Conservation (phyloP, 2,888 invertebrate species). For the Torymus tubicola region DNA sequence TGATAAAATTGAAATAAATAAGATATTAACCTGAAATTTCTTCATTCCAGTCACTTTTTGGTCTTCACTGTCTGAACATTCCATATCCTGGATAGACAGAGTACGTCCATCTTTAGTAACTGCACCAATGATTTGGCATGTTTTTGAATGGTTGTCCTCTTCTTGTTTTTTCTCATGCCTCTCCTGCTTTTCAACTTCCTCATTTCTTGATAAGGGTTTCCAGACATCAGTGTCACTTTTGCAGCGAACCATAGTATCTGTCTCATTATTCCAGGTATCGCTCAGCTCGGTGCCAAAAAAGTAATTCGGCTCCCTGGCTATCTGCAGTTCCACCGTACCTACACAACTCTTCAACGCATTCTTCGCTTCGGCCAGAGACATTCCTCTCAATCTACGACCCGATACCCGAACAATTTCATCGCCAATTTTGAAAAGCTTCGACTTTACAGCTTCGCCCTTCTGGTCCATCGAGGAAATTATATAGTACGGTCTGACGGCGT, state of each 20-base stretch:
- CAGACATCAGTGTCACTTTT: conserved; percentile 69
- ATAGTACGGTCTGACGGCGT: conserved; percentile 70
- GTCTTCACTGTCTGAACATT: conserved; percentile 53
- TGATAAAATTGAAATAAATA: neutral
- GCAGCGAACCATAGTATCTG: conserved; percentile 60
- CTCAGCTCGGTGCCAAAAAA: conserved; percentile 65
- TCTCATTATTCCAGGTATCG: conserved; percentile 67
- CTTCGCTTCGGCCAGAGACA: conserved; percentile 70
- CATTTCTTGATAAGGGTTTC: conserved; percentile 51
- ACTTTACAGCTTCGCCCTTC: conserved; percentile 68
- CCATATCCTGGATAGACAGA: conserved; percentile 60
- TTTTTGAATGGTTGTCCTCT: conserved; percentile 16
- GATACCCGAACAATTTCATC: conserved; percentile 80
- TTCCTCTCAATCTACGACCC: conserved; percentile 78
- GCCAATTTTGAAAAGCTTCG: conserved; percentile 77
- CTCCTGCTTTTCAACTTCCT: neutral
- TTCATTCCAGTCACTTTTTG: conserved; percentile 76
- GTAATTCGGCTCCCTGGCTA: conserved; percentile 69
- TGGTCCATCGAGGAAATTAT: conserved; percentile 69
- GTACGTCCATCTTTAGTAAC: conserved; percentile 67
- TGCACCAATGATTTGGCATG: conserved; percentile 64
- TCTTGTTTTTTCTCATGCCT: neutral
- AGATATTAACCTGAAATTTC: conserved; percentile 72
- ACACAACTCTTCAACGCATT: conserved; percentile 66
- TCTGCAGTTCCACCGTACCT: conserved; percentile 69